Evolutionary conservation across 2,888 invertebrate species (phyloP), one percentile per base, ranked within the genome.

Genomic region (Nemapogon koenigi): DNA sequence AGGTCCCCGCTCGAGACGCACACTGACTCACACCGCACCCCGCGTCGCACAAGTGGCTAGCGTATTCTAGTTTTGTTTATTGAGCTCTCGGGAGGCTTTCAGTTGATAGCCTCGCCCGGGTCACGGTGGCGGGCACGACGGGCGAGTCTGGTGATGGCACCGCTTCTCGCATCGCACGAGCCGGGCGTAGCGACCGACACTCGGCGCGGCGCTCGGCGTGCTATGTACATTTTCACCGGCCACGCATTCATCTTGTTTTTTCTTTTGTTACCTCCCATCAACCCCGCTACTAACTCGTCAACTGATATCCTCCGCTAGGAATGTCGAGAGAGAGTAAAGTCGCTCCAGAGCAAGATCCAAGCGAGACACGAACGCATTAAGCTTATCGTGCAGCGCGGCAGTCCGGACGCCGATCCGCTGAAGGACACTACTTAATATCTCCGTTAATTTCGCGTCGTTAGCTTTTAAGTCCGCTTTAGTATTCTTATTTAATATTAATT

Each of bases 331-430:
- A 86, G 85, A 76, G 88, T 92, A 58, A 90, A 90, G 69, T 85
- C 86, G 66, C 85, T 94, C 62, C 91, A 93, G 75, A 89, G 87
- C 80, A 91, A 91, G 83, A 90, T 94, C 61, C 85, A 88, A 60
- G 89, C 91, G 76, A 88, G 91, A 52, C 88, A 87, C 68, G 94
- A 94, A 80, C 89, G 93, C 63, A 89, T 93, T 62, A 94, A 93
- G 75, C 82, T 91, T 55, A 81, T 94, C 59, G 84, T 90, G 67
- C 90, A 92, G 81, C 88, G 91, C 64, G 94, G 92, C 76, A 87
- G 86, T 55, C 93, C 94, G 53, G 90, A 91, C 75, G 82, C 85
- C 63, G 89, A 89, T 57, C 84, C 86, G 62, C 82, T 88, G 45
- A 59, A 60, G 64, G 89, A 88, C 70, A 84, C 85, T 61, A n/a